These are phyloP conservation scores for Fabriciana adippe DNA, from an alignment of 2,888 invertebrate species.

Conservation along the genomic window DNA sequence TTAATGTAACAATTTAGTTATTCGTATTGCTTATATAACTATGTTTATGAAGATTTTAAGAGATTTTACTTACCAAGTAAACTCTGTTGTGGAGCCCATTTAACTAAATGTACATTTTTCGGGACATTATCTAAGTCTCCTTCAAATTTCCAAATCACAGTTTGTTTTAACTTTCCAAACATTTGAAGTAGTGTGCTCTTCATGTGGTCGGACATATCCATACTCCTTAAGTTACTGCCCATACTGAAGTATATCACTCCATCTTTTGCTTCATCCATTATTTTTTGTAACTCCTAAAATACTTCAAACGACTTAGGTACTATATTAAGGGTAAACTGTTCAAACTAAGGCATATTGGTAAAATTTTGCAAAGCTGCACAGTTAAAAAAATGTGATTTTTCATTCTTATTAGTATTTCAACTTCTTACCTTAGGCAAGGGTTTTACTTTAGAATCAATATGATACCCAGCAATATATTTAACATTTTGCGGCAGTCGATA, in stretches of 20 bases:
- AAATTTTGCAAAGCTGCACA: not conserved
- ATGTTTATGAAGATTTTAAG: not conserved
- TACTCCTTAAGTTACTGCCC: slow-evolving; percentile 58
- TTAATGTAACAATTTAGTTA: not conserved
- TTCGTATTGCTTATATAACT: not conserved
- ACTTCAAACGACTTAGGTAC: too few relatives aligned
- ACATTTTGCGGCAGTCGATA: slow-evolving; percentile 54
- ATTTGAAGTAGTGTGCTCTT: slow-evolving; percentile 51
- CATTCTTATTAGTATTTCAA: not conserved
- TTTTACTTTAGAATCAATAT: slow-evolving; percentile 52
- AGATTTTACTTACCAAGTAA: slow-evolving; percentile 55
- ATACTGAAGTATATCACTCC: slow-evolving; percentile 68
- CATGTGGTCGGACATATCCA: slow-evolving; percentile 51
- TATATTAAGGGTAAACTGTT: too few relatives aligned
- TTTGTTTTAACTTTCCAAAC: slow-evolving; percentile 59
- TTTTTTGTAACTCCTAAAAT: slow-evolving; percentile 61
- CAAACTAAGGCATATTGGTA: not conserved
- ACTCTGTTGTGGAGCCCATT: slow-evolving; percentile 68
- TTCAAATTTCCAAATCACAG: slow-evolving; percentile 69
- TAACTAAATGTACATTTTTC: slow-evolving; percentile 57
- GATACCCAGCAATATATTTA: slow-evolving; percentile 59
- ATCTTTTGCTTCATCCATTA: slow-evolving; percentile 57
- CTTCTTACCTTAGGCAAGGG: slow-evolving; percentile 56
- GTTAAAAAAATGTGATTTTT: too few relatives aligned
- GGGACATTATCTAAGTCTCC: slow-evolving; percentile 53